Evolutionary conservation across 2,888 invertebrate genomes (phyloP).

Genomic region (Bombylius discolor): DNA sequence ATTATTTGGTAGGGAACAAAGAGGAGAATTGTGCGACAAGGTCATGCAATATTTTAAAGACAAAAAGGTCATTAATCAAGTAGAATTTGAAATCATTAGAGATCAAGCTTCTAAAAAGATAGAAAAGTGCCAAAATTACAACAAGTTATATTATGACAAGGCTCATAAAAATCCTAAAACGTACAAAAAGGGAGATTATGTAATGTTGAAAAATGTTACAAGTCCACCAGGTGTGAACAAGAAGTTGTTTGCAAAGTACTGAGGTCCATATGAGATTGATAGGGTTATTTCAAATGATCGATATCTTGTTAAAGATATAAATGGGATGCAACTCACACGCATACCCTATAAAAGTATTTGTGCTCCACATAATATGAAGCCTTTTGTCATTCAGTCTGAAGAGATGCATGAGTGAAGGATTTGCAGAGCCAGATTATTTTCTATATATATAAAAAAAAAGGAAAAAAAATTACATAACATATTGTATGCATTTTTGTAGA

Average conservation of each 20-base stretch:
- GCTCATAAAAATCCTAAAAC: neutral
- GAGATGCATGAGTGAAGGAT: too few species aligned
- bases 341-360: neutral
- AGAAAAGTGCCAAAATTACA: neutral
- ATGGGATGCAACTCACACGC: neutral
- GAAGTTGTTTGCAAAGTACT: neutral
- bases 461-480: too few species aligned
- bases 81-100: too few species aligned
- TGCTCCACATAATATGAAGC: neutral
- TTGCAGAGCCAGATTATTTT: too few species aligned
- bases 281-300: neutral
- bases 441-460: too few species aligned
- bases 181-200: neutral
- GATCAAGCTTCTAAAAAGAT: neutral
- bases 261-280: neutral
- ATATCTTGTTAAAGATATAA: neutral
- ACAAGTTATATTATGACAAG: neutral
- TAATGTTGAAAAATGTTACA: neutral
- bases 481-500: too few species aligned
- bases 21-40: constrained; percentile 14
- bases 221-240: neutral
- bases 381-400: neutral
- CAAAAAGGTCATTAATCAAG: too few species aligned
- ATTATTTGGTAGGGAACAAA: constrained; percentile 21
- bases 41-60: constrained; percentile 10